phyloP scores from a whole-genome alignment of 1,140 invertebrate genomes.

The Andrena cerasifolii region DNA sequence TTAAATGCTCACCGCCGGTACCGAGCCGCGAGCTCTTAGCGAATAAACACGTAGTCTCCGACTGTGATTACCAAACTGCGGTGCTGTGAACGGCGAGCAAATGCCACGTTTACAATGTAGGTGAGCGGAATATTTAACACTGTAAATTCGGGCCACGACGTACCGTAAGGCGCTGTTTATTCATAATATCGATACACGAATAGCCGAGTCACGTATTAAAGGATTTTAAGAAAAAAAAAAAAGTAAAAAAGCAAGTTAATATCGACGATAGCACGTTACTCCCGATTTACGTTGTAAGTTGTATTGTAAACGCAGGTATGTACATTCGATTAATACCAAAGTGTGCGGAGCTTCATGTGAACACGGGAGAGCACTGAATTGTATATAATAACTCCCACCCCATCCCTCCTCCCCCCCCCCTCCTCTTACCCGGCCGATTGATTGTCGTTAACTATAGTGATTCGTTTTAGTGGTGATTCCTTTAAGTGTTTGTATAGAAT shows the following conservation, averaged over 20 bases:
- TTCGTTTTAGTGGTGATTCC: constrained; percentile 44
- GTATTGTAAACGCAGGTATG: constrained; percentile 35
- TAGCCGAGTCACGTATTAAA: constrained; percentile 30
- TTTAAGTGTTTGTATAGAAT: constrained; percentile 60
- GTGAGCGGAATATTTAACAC: constrained; percentile 8
- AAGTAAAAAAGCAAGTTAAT: constrained; percentile 20
- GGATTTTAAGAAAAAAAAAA: not conserved
- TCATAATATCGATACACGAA: constrained; percentile 20
- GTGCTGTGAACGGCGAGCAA: not conserved
- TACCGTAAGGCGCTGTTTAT: constrained; percentile 1
- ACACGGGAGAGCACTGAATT: constrained; percentile 67
- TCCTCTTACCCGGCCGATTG: constrained; percentile 8
- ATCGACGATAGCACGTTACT: constrained; percentile 35
- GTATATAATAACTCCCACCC: constrained; percentile 72
- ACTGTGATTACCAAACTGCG: constrained; percentile 17
- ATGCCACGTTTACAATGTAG: not conserved
- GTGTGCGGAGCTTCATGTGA: constrained; percentile 61
- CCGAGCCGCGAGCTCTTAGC: no score
- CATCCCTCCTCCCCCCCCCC: no score
- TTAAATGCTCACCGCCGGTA: no score
- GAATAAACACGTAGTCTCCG: no score
- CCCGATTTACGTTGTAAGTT: constrained; percentile 17
- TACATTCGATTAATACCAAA: constrained; percentile 75
- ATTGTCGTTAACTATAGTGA: constrained; percentile 47
- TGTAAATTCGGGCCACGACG: not conserved